Percentiles rank a stretch among this genome's conserved stretches.
These are phyloP conservation scores for Drosophila bunnanda DNA, from an alignment of 2,888 invertebrate genomes.

Conservation along the genomic window DNA sequence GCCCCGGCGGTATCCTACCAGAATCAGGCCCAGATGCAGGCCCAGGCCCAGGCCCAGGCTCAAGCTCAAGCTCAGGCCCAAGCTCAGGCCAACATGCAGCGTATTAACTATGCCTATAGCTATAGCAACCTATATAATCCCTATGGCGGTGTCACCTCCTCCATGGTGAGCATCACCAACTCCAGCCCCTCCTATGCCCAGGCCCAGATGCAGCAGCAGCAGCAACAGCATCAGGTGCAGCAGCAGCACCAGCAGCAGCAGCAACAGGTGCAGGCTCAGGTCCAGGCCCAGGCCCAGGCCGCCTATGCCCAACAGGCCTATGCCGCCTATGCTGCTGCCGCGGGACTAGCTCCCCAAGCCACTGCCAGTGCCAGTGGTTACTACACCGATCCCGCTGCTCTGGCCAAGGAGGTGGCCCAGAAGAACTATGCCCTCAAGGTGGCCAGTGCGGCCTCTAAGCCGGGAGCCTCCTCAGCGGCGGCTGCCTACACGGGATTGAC, in stretches of 20 bases:
- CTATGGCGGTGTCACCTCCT: conserved; percentile 47
- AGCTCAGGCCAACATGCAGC: conserved; percentile 52
- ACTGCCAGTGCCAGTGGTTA: conserved; percentile 38
- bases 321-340: conserved; percentile 69
- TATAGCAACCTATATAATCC: conserved; percentile 61
- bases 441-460: conserved; percentile 79
- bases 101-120: conserved; percentile 69
- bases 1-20: conserved; percentile 50
- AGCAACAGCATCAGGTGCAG: conserved; percentile 51
- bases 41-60: conserved; percentile 50
- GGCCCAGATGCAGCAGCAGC: conserved; percentile 55
- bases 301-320: conserved; percentile 71
- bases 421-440: conserved; percentile 91
- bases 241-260: conserved; percentile 50
- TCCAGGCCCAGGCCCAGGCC: conserved; percentile 65
- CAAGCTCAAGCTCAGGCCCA: conserved; percentile 37
- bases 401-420: conserved; percentile 93
- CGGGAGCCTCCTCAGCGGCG: conserved; percentile 74
- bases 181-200: conserved; percentile 70
- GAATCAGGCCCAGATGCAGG: conserved; percentile 26
- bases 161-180: conserved; percentile 58
- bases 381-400: conserved; percentile 86
- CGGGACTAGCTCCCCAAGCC: conserved; percentile 69
- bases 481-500: conserved; percentile 90
- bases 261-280: conserved; percentile 57